Evolutionary conservation across 2,113 vertebrate genomes (phyloP).

Genomic region (Salvelinus namaycush): DNA sequence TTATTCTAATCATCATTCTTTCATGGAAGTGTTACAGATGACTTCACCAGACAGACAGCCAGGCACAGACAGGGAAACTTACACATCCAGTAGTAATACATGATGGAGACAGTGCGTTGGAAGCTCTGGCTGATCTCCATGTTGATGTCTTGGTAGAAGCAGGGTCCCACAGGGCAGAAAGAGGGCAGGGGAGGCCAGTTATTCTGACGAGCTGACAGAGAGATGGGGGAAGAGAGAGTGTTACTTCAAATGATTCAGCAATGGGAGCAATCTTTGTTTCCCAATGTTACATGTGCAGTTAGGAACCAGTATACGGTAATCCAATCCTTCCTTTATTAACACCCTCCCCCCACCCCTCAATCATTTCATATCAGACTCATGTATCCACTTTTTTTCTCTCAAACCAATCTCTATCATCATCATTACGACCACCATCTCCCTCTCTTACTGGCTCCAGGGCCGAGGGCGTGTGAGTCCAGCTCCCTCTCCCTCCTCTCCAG

Average conservation of each 20-base stretch:
- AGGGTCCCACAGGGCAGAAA: conserved; percentile 90
- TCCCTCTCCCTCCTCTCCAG: conserved; percentile 90
- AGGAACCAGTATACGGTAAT: too few relatives aligned
- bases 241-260: too few relatives aligned
- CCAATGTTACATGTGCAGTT: too few relatives aligned
- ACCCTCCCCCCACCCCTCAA: too few relatives aligned
- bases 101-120: conserved; percentile 87
- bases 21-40: too few relatives aligned
- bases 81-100: conserved; percentile 99
- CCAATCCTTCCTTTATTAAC: too few relatives aligned
- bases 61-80: conserved; percentile 53
- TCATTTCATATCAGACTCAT: too few relatives aligned
- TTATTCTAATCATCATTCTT: too few relatives aligned
- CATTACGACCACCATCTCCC: not conserved
- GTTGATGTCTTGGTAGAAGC: conserved; percentile 94
- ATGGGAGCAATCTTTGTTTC: too few relatives aligned
- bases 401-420: not conserved
- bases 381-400: too few relatives aligned
- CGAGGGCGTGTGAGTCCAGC: conserved; percentile 81
- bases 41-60: not conserved
- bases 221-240: not conserved
- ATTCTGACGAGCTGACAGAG: conserved; percentile 79
- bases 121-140: conserved; percentile 90
- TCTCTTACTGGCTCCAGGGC: conserved; percentile 74
- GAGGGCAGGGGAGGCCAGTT: conserved; percentile 94